Percentiles rank a stretch among this genome's conserved stretches.
phyloP scores from a whole-genome alignment of 1,140 invertebrate genomes.

The Eumaeus atala region DNA sequence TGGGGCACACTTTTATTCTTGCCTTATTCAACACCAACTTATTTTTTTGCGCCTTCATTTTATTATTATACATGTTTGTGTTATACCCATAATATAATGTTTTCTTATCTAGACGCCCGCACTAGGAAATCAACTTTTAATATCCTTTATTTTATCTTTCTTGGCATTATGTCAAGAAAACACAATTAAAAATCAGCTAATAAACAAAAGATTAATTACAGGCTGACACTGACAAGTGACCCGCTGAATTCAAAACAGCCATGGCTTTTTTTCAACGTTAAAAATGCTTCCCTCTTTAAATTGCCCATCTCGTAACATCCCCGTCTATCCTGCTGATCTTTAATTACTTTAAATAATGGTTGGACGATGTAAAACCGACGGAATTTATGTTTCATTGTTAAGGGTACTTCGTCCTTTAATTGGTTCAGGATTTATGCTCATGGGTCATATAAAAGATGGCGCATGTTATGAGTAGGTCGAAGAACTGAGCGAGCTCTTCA shows the following conservation, averaged over 20 bases:
- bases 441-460: neutral
- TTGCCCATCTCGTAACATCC: neutral
- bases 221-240: slow-evolving; percentile 1
- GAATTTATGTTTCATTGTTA: no score
- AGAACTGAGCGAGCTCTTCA: no score
- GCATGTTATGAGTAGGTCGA: no score
- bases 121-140: no score
- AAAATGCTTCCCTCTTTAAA: neutral
- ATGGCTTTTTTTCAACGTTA: neutral
- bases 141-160: no score
- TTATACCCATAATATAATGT: no score
- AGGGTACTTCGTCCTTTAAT: slow-evolving; percentile 4
- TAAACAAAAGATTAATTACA: slow-evolving; percentile 8
- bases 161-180: no score
- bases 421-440: slow-evolving; percentile 1
- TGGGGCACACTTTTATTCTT: no score
- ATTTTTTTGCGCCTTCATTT: no score
- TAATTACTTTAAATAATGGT: slow-evolving; percentile 8
- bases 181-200: slow-evolving; percentile 1
- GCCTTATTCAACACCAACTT: no score
- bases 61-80: no score
- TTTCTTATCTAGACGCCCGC: no score
- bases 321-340: slow-evolving; percentile 4
- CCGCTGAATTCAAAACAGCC: neutral
- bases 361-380: neutral